Evolutionary conservation across 2,797 vertebrate species (phyloP).

Genomic region (Tamandua tetradactyla): DNA sequence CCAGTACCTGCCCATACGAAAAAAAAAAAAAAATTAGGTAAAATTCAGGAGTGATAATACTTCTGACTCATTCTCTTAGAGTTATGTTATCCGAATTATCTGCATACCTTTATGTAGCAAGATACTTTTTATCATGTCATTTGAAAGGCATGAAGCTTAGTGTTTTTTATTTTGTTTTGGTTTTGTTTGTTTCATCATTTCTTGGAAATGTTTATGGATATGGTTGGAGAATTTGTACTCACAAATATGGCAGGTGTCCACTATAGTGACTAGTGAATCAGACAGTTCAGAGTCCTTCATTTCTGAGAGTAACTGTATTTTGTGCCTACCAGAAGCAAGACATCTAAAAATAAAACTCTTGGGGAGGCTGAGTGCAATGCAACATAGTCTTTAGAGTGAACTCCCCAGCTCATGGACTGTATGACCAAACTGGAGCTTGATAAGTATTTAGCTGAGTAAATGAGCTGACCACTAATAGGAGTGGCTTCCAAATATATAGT

Average conservation of each 20-base stretch:
- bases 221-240: background rate
- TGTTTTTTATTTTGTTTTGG: background rate
- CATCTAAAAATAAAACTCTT: background rate
- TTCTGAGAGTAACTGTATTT: conserved; percentile 14
- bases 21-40: conserved; percentile 78
- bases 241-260: background rate
- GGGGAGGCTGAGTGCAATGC: background rate
- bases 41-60: conserved; percentile 80
- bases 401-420: background rate
- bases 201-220: conserved; percentile 43
- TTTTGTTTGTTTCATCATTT: background rate
- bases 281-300: background rate
- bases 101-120: conserved; percentile 6
- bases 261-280: background rate
- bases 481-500: background rate
- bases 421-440: background rate
- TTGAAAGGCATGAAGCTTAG: conserved; percentile 36
- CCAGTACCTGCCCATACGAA: no score
- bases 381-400: background rate
- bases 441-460: conserved; percentile 44
- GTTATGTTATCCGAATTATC: conserved; percentile 24
- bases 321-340: background rate
- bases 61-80: conserved; percentile 70
- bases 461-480: background rate
- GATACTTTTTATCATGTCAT: conserved; percentile 16